Evolutionary conservation across 2,797 vertebrate species (phyloP).

Genomic region (Chelidonichthys spinosus): DNA sequence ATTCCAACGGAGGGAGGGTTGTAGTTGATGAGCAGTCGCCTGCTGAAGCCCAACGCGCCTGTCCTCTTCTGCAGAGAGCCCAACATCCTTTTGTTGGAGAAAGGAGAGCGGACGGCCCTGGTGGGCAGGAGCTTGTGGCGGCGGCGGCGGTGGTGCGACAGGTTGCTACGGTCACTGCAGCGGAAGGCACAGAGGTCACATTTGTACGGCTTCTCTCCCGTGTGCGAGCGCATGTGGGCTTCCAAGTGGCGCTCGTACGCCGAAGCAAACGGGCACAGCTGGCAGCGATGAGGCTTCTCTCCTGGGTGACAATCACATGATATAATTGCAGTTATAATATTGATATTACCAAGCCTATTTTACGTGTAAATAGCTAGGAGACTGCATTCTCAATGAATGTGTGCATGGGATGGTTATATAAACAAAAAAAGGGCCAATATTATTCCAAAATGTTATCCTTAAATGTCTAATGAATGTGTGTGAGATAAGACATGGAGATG

Average conservation of each 20-base stretch:
- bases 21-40: conserved; percentile 91
- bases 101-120: conserved; percentile 89
- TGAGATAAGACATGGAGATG: not conserved
- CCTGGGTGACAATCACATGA: conserved; percentile 76
- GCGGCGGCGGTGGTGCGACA: conserved; percentile 95
- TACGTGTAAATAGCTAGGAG: not conserved
- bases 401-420: no score
- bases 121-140: conserved; percentile 97
- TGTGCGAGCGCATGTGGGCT: conserved; percentile 98
- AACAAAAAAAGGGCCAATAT: not conserved
- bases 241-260: conserved; percentile 98
- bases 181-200: conserved; percentile 97
- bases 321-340: conserved; percentile 1
- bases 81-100: conserved; percentile 94
- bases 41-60: conserved; percentile 88
- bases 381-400: not conserved
- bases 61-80: conserved; percentile 94
- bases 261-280: conserved; percentile 97
- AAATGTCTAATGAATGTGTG: not conserved
- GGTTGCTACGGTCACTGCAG: conserved; percentile 97
- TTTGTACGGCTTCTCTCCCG: conserved; percentile 98
- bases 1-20: conserved; percentile 90
- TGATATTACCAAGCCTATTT: not conserved
- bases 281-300: conserved; percentile 97
- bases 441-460: not conserved